Evolutionary conservation across 2,888 invertebrate genomes (phyloP).

Genomic region (Mechanitis messenoides): DNA sequence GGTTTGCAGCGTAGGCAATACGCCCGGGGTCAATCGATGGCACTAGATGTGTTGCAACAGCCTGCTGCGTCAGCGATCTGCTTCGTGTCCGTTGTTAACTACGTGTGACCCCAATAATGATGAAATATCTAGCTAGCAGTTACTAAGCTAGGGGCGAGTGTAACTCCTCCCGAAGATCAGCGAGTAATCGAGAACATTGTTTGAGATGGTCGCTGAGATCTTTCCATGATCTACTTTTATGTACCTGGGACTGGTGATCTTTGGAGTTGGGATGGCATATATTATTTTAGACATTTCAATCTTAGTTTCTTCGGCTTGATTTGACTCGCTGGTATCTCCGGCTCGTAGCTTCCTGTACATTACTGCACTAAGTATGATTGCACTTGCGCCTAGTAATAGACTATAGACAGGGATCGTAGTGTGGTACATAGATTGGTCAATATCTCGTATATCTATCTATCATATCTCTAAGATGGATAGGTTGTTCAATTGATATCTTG

Average conservation of each 20-base stretch:
- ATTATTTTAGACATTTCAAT: conserved; percentile 2
- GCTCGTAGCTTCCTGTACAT: conserved; percentile 3
- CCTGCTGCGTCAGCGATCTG: too few relatives aligned
- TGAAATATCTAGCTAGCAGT: too few relatives aligned
- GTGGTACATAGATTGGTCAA: background rate
- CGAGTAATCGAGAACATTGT: conserved; percentile 8
- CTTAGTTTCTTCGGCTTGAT: conserved; percentile 3
- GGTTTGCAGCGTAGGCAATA: too few relatives aligned
- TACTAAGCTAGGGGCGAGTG: background rate
- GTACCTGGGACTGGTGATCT: conserved; percentile 6
- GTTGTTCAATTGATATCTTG: conserved; percentile 2
- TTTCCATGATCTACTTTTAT: conserved; percentile 12
- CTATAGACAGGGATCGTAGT: conserved; percentile 8
- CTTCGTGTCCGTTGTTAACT: too few relatives aligned
- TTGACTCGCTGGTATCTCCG: background rate
- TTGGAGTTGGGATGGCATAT: conserved; percentile 4
- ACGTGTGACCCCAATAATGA: too few relatives aligned
- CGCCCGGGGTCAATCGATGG: too few relatives aligned
- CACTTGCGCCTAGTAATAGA: conserved; percentile 5
- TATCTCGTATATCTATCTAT: too few relatives aligned
- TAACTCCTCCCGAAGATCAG: conserved; percentile 12
- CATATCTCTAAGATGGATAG: background rate
- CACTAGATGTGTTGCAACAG: too few relatives aligned
- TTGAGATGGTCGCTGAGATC: conserved; percentile 11
- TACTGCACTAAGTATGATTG: conserved; percentile 2